phyloP scores from a whole-genome alignment of 2,113 vertebrate genomes.

The Alethe castanea region DNA sequence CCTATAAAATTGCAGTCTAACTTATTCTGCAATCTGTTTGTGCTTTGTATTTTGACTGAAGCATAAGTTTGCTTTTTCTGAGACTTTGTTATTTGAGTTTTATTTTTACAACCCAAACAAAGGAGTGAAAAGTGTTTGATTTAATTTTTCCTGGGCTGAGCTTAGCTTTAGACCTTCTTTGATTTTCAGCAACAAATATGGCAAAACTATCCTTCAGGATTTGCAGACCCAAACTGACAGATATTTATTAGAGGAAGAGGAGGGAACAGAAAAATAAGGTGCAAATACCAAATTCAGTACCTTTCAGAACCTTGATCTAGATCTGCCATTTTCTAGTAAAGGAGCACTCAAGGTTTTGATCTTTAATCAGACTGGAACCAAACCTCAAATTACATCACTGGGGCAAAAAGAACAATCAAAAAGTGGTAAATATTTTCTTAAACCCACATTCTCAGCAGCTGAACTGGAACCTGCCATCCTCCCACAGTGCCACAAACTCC shows the following conservation, averaged over 20 bases:
- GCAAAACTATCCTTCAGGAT: not conserved
- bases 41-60: not conserved
- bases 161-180: not conserved
- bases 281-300: not conserved
- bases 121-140: not conserved
- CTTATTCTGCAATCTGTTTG: constrained; percentile 27
- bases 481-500: not conserved
- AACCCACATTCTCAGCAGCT: not conserved
- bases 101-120: not conserved
- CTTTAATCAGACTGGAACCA: not conserved
- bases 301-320: not conserved
- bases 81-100: not conserved
- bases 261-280: not conserved
- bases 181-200: not conserved
- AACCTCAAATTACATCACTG: not conserved
- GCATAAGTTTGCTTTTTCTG: not conserved
- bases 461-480: not conserved
- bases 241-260: not conserved
- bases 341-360: not conserved
- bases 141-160: not conserved
- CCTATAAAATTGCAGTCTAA: not conserved
- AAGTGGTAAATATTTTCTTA: not conserved
- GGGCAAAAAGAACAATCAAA: not conserved
- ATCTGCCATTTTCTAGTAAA: not conserved
- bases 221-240: not conserved